These are phyloP conservation scores for Stichodactyla helianthus DNA, from an alignment of 64 coral and sea anemone genomes.

Conservation along the genomic window DNA sequence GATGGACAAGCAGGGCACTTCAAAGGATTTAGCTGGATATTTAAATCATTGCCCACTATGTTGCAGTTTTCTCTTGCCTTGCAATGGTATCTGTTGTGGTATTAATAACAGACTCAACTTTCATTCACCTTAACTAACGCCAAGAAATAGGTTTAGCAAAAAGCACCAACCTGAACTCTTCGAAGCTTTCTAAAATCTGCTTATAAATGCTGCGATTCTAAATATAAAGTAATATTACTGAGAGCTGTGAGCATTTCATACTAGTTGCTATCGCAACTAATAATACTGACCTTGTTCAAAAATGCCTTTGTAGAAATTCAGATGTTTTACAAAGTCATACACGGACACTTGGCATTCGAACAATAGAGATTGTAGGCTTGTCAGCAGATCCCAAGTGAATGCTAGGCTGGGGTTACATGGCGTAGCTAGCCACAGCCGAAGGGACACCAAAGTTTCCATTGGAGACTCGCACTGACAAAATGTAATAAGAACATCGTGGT, in stretches of 20 bases:
- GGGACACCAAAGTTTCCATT: constrained; percentile 21
- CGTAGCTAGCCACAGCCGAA: constrained; percentile 28
- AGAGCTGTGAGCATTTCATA: neutral
- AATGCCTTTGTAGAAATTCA: constrained; percentile 24
- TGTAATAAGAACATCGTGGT: constrained; percentile 21
- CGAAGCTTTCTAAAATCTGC: constrained; percentile 13
- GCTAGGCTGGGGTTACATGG: constrained; percentile 29
- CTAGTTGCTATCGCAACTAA: neutral
- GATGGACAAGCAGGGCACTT: constrained; percentile 2
- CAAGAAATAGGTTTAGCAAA: constrained; percentile 1
- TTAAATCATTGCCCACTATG: neutral
- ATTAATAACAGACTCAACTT: constrained; percentile 4
- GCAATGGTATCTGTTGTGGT: constrained; percentile 8
- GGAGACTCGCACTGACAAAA: constrained; percentile 20
- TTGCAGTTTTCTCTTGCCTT: constrained; percentile 1
- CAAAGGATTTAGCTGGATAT: constrained; percentile 14
- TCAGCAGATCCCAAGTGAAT: constrained; percentile 23
- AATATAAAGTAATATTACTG: constrained; percentile 6
- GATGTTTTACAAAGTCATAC: constrained; percentile 21
- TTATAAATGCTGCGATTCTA: constrained; percentile 2
- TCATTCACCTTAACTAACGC: neutral
- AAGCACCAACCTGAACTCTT: constrained; percentile 7
- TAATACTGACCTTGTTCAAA: constrained; percentile 8
- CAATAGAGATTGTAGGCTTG: constrained; percentile 9
- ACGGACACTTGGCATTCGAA: constrained; percentile 25